phyloP scores from a whole-genome alignment of 2,113 vertebrate species.

The Tichodroma muraria region DNA sequence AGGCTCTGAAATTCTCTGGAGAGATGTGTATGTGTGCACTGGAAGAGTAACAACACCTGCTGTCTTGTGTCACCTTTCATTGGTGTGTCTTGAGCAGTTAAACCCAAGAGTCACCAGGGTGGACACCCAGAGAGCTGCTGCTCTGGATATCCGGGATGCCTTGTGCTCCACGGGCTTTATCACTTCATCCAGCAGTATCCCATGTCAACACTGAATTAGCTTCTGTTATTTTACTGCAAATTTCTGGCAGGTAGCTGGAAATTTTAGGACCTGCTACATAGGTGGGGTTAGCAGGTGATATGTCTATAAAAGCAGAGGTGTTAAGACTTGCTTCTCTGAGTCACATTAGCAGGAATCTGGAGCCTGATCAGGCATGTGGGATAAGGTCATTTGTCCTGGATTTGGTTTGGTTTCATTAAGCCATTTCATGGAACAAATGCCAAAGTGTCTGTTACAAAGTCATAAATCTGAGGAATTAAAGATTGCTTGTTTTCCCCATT shows the following conservation, averaged over 20 bases:
- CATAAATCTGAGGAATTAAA: neutral
- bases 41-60: neutral
- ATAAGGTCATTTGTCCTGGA: slow-evolving; percentile 33
- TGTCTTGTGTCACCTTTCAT: neutral
- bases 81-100: neutral
- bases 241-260: neutral
- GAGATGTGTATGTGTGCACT: neutral
- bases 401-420: slow-evolving; percentile 6
- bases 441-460: neutral
- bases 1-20: neutral
- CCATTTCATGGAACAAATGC: neutral
- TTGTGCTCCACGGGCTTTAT: neutral
- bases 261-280: neutral
- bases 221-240: neutral
- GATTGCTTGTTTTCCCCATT: neutral
- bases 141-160: neutral
- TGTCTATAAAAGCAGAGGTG: neutral
- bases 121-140: neutral
- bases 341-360: neutral
- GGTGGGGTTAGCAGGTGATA: neutral
- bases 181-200: neutral
- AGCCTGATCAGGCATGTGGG: neutral
- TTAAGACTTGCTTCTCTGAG: slow-evolving; percentile 17
- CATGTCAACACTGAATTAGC: neutral
- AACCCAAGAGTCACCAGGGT: neutral